Percentiles rank a stretch among this genome's conserved stretches.
Conservation (phyloP, 2,888 invertebrate species). For the Anaspis maculata region DNA sequence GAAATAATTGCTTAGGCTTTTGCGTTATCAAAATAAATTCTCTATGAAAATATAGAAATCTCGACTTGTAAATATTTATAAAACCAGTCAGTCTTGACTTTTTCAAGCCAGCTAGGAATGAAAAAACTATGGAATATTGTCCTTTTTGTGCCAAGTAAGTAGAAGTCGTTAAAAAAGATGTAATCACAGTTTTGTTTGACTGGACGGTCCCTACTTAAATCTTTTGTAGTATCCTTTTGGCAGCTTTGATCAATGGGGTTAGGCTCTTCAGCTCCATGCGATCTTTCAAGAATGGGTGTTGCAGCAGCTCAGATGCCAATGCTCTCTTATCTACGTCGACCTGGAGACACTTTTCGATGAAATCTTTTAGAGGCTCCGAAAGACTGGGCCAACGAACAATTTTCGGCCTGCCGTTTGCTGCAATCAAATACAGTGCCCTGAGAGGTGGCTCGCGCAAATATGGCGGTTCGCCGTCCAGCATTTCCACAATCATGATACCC, state of each 20-base stretch:
- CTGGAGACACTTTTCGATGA: conserved; percentile 81
- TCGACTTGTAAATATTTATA: too few relatives aligned
- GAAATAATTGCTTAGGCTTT: too few relatives aligned
- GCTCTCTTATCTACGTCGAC: conserved; percentile 74
- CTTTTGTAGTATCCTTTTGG: conserved; percentile 75
- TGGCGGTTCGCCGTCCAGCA: conserved; percentile 96
- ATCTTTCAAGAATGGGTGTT: conserved; percentile 69
- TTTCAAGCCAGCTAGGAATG: too few relatives aligned
- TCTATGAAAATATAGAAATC: too few relatives aligned
- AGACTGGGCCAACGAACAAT: conserved; percentile 76
- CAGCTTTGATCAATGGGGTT: conserved; percentile 84
- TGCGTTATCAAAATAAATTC: too few relatives aligned
- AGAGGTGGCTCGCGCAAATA: conserved; percentile 92
- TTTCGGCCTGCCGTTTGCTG: conserved; percentile 88
- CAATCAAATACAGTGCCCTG: conserved; percentile 87
- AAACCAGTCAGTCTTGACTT: too few relatives aligned
- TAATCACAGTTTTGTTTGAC: too few relatives aligned
- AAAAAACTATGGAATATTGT: too few relatives aligned
- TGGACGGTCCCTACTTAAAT: too few relatives aligned
- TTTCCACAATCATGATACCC: conserved; percentile 97
- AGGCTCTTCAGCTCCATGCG: conserved; percentile 74
- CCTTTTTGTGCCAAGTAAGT: too few relatives aligned
- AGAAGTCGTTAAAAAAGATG: too few relatives aligned
- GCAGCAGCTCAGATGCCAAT: conserved; percentile 67
- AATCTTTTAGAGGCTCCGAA: conserved; percentile 69